These are phyloP conservation scores for Acipenser oxyrinchus DNA, from an alignment of 2,797 vertebrate genomes.

Conservation along the genomic window DNA sequence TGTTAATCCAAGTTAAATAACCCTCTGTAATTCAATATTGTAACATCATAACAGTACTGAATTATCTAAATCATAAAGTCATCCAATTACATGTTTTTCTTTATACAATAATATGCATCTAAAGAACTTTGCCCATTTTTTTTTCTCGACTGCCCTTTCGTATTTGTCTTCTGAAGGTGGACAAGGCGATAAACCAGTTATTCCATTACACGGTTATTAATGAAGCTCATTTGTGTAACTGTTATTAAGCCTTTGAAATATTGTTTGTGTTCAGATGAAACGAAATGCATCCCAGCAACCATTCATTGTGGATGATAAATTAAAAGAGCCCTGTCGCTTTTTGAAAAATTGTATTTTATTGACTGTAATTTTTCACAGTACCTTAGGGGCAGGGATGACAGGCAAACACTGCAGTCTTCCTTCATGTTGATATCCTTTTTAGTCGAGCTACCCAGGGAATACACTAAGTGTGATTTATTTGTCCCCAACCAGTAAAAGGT, in stretches of 20 bases:
- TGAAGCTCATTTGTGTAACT: slow-evolving; percentile 80
- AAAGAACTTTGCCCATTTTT: no score
- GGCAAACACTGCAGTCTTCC: slow-evolving; percentile 84
- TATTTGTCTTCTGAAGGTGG: slow-evolving; percentile 31
- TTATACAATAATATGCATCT: no score
- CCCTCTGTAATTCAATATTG: no score
- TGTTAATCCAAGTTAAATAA: no score
- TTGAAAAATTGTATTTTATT: slow-evolving; percentile 98
- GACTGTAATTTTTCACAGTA: slow-evolving; percentile 87
- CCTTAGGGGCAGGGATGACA: slow-evolving; percentile 82
- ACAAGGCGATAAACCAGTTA: slow-evolving; percentile 76
- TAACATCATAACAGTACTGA: no score
- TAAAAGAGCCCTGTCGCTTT: slow-evolving; percentile 83
- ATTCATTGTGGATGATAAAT: slow-evolving; percentile 85
- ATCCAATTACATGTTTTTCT: no score
- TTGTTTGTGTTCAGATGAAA: slow-evolving; percentile 78
- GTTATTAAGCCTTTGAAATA: slow-evolving; percentile 82
- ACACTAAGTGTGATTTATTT: slow-evolving; percentile 94
- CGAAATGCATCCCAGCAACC: slow-evolving; percentile 78
- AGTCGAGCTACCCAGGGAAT: slow-evolving; percentile 79
- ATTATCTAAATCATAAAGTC: no score
- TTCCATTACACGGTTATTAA: slow-evolving; percentile 87
- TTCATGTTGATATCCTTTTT: slow-evolving; percentile 87
- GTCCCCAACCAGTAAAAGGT: slow-evolving; percentile 79
- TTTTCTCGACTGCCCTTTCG: no score